Evolutionary conservation across 1,140 invertebrate genomes (phyloP).

Genomic region (Atta cephalotes): DNA sequence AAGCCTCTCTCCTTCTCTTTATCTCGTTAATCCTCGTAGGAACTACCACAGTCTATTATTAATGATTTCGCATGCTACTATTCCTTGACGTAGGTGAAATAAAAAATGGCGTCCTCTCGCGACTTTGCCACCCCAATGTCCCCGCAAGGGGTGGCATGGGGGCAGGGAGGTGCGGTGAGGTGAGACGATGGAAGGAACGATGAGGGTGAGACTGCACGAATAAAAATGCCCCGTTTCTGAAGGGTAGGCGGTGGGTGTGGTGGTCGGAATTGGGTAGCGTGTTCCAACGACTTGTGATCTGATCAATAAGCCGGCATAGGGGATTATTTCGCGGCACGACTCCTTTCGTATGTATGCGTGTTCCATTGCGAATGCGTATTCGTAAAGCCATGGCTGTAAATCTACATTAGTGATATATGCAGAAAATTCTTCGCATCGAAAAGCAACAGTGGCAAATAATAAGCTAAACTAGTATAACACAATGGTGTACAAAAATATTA

Average conservation of each 20-base stretch:
- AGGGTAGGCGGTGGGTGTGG: conserved; percentile 68
- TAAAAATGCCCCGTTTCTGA: conserved; percentile 84
- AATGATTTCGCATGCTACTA: conserved; percentile 78
- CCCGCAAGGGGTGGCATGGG: conserved; percentile 73
- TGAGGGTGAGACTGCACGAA: conserved; percentile 82
- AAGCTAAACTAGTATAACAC: not conserved
- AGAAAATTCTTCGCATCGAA: not conserved
- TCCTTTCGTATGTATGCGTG: conserved; percentile 53
- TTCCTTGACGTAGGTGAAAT: conserved; percentile 73
- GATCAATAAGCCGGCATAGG: conserved; percentile 85
- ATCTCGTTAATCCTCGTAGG: conserved; percentile 76
- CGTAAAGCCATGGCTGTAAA: not conserved
- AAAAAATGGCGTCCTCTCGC: conserved; percentile 81
- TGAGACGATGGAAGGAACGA: conserved; percentile 72
- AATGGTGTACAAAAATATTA: not conserved
- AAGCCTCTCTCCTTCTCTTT: conserved; percentile 49
- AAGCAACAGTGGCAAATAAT: not conserved
- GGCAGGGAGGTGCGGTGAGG: conserved; percentile 73
- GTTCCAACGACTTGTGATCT: conserved; percentile 84
- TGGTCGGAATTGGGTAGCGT: conserved; percentile 80
- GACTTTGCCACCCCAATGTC: conserved; percentile 79
- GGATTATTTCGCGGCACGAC: conserved; percentile 80
- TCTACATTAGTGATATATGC: not conserved
- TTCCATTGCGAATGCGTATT: not conserved
- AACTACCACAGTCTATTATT: conserved; percentile 78